These are phyloP conservation scores for Semicossyphus pulcher DNA, from an alignment of 2,113 vertebrate species.

Conservation along the genomic window DNA sequence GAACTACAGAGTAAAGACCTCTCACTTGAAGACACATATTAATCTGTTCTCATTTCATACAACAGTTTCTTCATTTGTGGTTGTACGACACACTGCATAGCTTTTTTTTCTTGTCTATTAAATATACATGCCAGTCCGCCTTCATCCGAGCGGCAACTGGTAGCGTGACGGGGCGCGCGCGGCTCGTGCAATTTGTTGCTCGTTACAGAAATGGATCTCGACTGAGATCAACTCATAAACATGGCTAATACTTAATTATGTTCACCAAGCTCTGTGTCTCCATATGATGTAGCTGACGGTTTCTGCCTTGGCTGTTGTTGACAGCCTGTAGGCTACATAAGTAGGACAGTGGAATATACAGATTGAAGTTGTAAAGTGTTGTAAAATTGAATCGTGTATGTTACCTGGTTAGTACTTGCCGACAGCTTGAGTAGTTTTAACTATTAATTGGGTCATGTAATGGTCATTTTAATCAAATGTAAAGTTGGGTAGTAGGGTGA, in stretches of 20 bases:
- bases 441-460: background rate
- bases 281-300: background rate
- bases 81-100: conserved; percentile 8
- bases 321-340: background rate
- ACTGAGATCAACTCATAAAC: background rate
- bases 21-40: background rate
- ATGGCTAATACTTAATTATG: background rate
- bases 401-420: background rate
- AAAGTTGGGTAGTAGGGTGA: background rate
- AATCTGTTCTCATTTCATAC: conserved; percentile 4
- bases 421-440: background rate
- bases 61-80: conserved; percentile 12
- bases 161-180: conserved; percentile 28
- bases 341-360: background rate
- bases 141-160: conserved; percentile 57
- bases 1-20: conserved; percentile 33
- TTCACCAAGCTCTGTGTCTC: background rate
- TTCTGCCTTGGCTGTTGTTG: conserved; percentile 12
- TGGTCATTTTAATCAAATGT: background rate
- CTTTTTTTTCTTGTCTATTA: conserved; percentile 21
- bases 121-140: conserved; percentile 58
- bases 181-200: conserved; percentile 26
- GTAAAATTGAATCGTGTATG: background rate
- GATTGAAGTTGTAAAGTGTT: background rate
- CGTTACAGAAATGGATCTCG: background rate